Conservation (phyloP, 2,888 invertebrate genomes). For the Pharmacophagus antenor region DNA sequence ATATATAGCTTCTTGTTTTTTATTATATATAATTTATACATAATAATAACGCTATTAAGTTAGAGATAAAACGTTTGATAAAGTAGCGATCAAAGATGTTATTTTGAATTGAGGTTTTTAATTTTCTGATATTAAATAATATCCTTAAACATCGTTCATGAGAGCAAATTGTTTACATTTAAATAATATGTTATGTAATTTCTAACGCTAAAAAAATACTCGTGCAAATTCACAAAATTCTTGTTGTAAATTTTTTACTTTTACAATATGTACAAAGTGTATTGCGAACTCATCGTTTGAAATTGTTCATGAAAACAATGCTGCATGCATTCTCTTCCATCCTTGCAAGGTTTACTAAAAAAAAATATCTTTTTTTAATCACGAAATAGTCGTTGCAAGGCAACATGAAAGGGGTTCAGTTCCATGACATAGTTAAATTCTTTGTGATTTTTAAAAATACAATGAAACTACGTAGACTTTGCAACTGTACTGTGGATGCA, state of each 20-base stretch:
- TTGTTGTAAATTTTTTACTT: not conserved
- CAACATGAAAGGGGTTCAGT: constrained; percentile 14
- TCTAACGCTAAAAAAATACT: no score
- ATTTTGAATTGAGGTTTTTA: no score
- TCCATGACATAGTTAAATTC: constrained; percentile 18
- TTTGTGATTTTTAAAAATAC: constrained; percentile 15
- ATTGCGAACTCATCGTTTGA: not conserved
- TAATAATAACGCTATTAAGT: no score
- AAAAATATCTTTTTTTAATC: constrained; percentile 7
- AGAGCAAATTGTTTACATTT: no score
- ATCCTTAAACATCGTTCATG: no score
- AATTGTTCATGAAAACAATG: constrained; percentile 2
- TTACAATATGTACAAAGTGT: not conserved
- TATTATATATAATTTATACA: no score
- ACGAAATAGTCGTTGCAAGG: constrained; percentile 1
- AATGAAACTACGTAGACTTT: constrained; percentile 1
- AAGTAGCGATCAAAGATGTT: no score
- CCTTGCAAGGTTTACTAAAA: not conserved
- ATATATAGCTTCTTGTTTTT: no score
- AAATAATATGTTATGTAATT: no score
- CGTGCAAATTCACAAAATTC: not conserved
- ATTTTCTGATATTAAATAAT: no score
- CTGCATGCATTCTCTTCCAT: not conserved
- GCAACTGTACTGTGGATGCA: not conserved
- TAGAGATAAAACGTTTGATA: no score